Percentiles rank a stretch among this genome's conserved stretches.
phyloP scores from a whole-genome alignment of 2,888 invertebrate species.

The Brenthis ino region DNA sequence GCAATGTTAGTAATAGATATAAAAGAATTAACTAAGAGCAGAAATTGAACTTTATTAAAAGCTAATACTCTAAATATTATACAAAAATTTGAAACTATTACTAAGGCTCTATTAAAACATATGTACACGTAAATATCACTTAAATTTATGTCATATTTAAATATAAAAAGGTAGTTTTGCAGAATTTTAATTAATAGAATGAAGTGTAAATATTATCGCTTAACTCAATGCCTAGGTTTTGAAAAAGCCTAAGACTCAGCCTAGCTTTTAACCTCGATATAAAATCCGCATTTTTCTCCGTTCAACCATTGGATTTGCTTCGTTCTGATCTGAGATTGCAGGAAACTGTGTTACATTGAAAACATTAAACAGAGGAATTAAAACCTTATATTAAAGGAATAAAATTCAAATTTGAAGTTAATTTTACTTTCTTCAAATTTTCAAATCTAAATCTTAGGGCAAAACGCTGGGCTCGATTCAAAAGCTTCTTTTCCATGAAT shows the following conservation, averaged over 20 bases:
- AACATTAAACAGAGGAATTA: conserved; percentile 33
- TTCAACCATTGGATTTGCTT: conserved; percentile 56
- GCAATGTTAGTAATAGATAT: too few relatives aligned
- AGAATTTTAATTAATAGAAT: conserved; percentile 5
- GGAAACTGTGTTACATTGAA: conserved; percentile 59
- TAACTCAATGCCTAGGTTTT: conserved; percentile 30
- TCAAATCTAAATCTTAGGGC: conserved; percentile 39
- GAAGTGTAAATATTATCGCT: conserved; percentile 30
- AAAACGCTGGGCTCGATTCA: conserved; percentile 39
- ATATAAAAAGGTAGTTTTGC: too few relatives aligned
- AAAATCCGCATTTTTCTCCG: conserved; percentile 54
- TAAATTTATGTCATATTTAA: too few relatives aligned
- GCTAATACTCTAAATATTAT: too few relatives aligned
- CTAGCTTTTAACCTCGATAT: conserved; percentile 53
- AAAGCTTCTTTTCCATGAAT: conserved; percentile 39
- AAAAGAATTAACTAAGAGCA: too few relatives aligned
- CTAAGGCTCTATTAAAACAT: too few relatives aligned
- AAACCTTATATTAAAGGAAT: conserved; percentile 34
- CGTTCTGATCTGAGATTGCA: conserved; percentile 61
- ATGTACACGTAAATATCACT: too few relatives aligned
- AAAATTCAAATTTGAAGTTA: conserved; percentile 30
- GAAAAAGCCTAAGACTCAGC: conserved; percentile 45
- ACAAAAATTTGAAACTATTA: too few relatives aligned
- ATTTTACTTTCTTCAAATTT: conserved; percentile 32
- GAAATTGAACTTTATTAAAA: too few relatives aligned